Base-by-base conservation (phyloP, 2,113 vertebrate genomes). In the Etheostoma spectabile region DNA sequence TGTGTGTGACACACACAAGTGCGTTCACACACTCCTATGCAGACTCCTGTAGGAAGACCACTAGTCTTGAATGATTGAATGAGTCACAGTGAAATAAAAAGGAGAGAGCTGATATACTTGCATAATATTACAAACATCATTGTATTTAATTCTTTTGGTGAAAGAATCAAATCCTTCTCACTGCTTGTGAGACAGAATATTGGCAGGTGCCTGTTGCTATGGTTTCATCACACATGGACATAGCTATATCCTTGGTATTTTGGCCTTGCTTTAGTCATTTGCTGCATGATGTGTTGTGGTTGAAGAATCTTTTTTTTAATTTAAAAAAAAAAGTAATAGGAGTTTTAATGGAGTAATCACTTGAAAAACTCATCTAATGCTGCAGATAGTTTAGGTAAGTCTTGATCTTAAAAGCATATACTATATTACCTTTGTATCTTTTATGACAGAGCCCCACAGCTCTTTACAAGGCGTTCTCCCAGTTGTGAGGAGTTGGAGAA, bases 131-230 rank as follows among this genome's bases (percentile, higher is more conserved):
- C 0, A 21, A 38, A 12, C 33, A 59, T 6, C 53, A 51, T 12
- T 56, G 15, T 8, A 11, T 33, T 64, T 60, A 52, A 24, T 11
- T 8, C 8, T 13, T 24, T 70, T 57, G 22, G 10, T 49, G 51
- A 45, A 69, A 30, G 22, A 57, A 16, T 38, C 38, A 38, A 38
- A 38, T 38, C 38, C 38, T 8, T 76, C 51, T 74, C 24, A 52
- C 27, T 6, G 49, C 30, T 70, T 65, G 12, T 16, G 46, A 56
- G 51, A 65, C 68, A 45, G 14, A 42, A 63, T 85, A 86, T 70
- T 84, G 76, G 45, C 77, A 74, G 33, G 69, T 66, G 60, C 24
- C 82, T 74, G 87, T 93, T 89, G 66, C 78, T 67, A 91, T 92
- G 86, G 89, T 80, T 76, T 87, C 86, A 60, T 75, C 56, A 81